These are phyloP conservation scores for Dipodomys merriami DNA, from an alignment of 2,113 vertebrate species.

Conservation along the genomic window DNA sequence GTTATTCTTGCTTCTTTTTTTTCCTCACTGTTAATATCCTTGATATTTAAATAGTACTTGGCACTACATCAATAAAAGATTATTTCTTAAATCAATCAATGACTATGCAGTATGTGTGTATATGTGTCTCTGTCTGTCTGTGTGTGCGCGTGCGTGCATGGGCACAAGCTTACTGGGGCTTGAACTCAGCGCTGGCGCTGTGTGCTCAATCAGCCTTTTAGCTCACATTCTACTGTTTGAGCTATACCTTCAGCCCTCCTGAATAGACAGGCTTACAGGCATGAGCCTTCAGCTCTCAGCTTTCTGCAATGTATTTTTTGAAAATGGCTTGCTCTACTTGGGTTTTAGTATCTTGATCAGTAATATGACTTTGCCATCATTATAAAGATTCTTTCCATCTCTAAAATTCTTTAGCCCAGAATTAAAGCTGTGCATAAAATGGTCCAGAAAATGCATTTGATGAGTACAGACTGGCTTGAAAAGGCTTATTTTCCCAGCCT, in stretches of 20 bases:
- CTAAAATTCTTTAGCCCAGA: constrained; percentile 1
- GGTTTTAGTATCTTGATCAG: not conserved
- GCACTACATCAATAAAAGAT: not conserved
- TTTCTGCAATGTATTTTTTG: not conserved
- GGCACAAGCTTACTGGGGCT: no score
- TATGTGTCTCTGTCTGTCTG: no score
- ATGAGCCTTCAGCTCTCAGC: no score
- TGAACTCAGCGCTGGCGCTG: no score
- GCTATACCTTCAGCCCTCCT: no score
- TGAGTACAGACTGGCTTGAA: not conserved
- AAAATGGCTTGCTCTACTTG: not conserved
- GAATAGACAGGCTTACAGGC: no score
- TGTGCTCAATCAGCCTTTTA: no score
- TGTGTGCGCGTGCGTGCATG: no score
- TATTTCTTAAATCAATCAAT: constrained; percentile 47
- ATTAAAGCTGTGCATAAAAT: not conserved
- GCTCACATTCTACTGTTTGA: no score
- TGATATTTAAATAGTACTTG: constrained; percentile 1
- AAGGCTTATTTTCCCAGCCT: not conserved
- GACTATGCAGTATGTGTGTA: not conserved
- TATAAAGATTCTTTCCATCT: constrained; percentile 18
- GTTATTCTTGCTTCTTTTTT: not conserved
- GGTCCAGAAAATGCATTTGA: not conserved
- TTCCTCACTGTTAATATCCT: not conserved
- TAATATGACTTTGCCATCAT: not conserved